phyloP scores from a whole-genome alignment of 2,113 vertebrate genomes.

The Equus quagga region DNA sequence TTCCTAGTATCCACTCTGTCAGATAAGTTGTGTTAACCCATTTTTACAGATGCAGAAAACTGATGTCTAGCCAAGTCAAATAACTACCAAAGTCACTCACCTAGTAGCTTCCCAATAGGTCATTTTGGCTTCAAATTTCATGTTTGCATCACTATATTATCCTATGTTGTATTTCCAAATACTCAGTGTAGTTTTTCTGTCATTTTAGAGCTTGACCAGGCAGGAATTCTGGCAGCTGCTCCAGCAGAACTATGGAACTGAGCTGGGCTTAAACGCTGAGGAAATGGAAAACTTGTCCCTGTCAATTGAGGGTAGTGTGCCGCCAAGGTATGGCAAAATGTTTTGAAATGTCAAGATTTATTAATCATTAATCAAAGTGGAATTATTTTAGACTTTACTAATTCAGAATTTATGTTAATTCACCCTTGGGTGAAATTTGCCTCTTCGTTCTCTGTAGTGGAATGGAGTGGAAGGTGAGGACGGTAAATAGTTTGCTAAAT shows the following conservation, averaged over 20 bases:
- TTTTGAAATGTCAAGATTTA: background rate
- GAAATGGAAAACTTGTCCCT: conserved; percentile 94
- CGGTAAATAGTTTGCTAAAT: conserved; percentile 2
- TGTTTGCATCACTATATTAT: background rate
- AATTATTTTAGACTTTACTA: conserved; percentile 25
- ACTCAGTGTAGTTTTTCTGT: conserved; percentile 25
- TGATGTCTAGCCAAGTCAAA: background rate
- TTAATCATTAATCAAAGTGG: background rate
- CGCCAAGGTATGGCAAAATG: conserved; percentile 88
- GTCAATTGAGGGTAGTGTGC: conserved; percentile 87
- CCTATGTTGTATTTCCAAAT: background rate
- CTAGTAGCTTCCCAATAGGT: background rate
- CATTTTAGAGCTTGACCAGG: conserved; percentile 90
- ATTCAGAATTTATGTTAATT: conserved; percentile 42
- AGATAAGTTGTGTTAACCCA: background rate
- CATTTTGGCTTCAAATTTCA: conserved; percentile 1
- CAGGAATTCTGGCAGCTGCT: conserved; percentile 94
- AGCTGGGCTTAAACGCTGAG: conserved; percentile 94
- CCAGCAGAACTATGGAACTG: conserved; percentile 95
- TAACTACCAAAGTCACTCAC: background rate
- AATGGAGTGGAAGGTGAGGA: background rate
- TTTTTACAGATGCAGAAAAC: conserved; percentile 52
- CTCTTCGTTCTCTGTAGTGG: background rate
- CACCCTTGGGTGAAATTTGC: background rate
- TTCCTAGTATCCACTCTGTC: background rate